Percentiles rank a stretch among this genome's conserved stretches.
phyloP scores from a whole-genome alignment of 1,140 invertebrate genomes.

The Phymastichus coffea region DNA sequence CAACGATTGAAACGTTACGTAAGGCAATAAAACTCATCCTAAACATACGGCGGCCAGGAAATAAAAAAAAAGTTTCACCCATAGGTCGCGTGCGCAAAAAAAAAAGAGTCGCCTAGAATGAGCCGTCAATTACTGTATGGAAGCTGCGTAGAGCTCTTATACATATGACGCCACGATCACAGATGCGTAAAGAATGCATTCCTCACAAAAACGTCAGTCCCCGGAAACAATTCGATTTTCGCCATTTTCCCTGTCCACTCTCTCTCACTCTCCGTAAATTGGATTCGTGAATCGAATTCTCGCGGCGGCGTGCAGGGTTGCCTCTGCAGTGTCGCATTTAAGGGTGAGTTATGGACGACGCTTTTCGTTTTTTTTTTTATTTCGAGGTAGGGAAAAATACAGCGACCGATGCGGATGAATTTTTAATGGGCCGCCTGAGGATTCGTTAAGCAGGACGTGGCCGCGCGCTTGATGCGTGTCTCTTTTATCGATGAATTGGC shows the following conservation, averaged over 20 bases:
- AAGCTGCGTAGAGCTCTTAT: background rate
- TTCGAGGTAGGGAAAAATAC: too few species aligned
- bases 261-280: constrained; percentile 29
- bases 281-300: constrained; percentile 29
- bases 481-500: too few species aligned
- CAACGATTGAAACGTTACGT: constrained; percentile 4
- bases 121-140: constrained; percentile 24
- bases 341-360: background rate
- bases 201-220: constrained; percentile 16
- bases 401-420: too few species aligned
- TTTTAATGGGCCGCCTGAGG: too few species aligned
- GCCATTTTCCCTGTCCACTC: constrained; percentile 35
- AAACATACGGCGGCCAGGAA: background rate
- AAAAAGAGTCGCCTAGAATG: too few species aligned
- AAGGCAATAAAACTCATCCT: background rate
- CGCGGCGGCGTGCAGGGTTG: background rate
- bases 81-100: too few species aligned
- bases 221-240: constrained; percentile 43
- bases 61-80: too few species aligned
- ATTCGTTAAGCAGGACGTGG: too few species aligned
- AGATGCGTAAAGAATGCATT: constrained; percentile 31
- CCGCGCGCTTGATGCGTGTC: too few species aligned
- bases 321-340: background rate
- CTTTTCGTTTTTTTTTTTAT: background rate
- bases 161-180: constrained; percentile 23